Conservation (phyloP, 2,113 vertebrate species). For the Anoplopoma fimbria region DNA sequence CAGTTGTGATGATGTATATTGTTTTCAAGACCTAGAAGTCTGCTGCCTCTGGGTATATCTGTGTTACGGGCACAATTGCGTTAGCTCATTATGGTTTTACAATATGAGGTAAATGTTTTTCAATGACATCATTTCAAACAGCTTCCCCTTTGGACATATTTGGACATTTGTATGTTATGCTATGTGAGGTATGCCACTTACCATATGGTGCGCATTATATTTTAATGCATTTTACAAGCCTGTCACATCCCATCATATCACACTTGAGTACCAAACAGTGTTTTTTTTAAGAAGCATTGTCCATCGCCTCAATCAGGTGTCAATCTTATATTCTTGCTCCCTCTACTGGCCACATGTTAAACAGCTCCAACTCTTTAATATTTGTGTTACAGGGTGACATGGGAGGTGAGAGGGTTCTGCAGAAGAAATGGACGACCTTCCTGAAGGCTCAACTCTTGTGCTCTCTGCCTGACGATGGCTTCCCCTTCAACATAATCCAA, state of each 20-base stretch:
- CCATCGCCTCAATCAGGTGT: constrained; percentile 19
- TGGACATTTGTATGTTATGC: neutral
- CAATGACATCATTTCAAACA: constrained; percentile 30
- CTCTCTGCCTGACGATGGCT: constrained; percentile 91
- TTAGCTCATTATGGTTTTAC: constrained; percentile 42
- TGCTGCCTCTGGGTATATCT: constrained; percentile 43
- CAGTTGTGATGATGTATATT: constrained; percentile 58
- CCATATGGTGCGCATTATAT: constrained; percentile 19
- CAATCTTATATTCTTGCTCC: constrained; percentile 44
- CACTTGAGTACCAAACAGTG: neutral
- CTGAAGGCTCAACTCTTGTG: constrained; percentile 95
- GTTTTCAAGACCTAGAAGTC: constrained; percentile 68
- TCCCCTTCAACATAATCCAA: constrained; percentile 96
- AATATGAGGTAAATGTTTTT: constrained; percentile 35
- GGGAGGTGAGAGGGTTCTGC: constrained; percentile 94
- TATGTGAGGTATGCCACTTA: constrained; percentile 5
- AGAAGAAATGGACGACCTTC: constrained; percentile 97
- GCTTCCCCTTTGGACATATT: constrained; percentile 17
- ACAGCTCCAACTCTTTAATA: neutral
- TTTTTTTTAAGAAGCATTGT: neutral
- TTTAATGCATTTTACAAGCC: constrained; percentile 38
- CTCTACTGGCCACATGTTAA: constrained; percentile 52
- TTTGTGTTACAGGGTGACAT: constrained; percentile 88
- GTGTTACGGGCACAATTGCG: constrained; percentile 33
- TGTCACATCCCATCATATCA: constrained; percentile 45